Evolutionary conservation across 2,888 invertebrate species (phyloP).

Genomic region (Melitaea athalia): DNA sequence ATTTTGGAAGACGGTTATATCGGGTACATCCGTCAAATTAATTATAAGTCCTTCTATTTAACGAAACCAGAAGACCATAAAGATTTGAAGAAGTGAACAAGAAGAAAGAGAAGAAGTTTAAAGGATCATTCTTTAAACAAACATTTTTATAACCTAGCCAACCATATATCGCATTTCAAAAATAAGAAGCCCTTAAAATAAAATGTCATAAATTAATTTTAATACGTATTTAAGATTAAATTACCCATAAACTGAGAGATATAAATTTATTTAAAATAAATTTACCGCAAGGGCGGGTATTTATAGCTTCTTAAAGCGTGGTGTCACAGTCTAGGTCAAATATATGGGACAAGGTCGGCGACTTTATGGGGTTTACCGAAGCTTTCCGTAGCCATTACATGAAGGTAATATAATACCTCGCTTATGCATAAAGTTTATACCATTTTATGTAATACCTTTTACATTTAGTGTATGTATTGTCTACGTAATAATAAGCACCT

Average conservation of each 20-base stretch:
- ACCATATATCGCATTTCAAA: too few relatives aligned
- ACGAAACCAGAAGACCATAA: too few relatives aligned
- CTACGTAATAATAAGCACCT: neutral
- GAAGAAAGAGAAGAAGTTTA: too few relatives aligned
- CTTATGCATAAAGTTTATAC: neutral
- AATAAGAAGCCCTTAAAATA: neutral
- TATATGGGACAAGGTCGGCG: constrained; percentile 13
- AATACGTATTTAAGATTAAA: neutral
- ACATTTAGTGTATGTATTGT: too few relatives aligned
- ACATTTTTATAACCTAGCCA: too few relatives aligned
- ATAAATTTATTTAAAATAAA: neutral
- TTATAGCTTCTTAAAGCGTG: constrained; percentile 14
- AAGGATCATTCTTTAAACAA: too few relatives aligned
- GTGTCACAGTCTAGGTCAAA: constrained; percentile 19
- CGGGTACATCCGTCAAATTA: too few relatives aligned
- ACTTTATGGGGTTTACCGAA: neutral
- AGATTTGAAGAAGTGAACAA: too few relatives aligned
- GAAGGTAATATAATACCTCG: neutral
- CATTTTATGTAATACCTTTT: too few relatives aligned
- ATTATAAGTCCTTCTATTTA: too few relatives aligned
- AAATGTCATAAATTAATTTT: neutral
- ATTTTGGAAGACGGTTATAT: too few relatives aligned
- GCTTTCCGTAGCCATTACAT: constrained; percentile 4
- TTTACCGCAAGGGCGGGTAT: neutral
- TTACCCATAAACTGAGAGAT: neutral